Conservation (phyloP, 2,113 vertebrate species). For the Trochalopteron elliotii region DNA sequence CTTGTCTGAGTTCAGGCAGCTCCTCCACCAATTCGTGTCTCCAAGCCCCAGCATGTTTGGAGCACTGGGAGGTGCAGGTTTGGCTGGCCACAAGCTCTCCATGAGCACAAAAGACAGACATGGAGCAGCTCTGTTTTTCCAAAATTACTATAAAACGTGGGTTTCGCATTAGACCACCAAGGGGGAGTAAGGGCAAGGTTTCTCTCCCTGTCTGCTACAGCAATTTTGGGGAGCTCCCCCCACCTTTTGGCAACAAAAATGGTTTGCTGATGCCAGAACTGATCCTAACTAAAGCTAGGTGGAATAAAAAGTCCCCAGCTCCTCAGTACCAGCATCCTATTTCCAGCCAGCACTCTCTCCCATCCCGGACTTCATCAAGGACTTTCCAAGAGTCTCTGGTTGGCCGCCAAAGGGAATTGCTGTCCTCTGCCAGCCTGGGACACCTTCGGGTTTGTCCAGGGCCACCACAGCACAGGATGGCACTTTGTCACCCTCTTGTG, state of each 20-base stretch:
- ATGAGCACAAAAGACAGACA: neutral
- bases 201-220: neutral
- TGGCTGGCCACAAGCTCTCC: rapidly evolving
- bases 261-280: neutral
- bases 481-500: slow-evolving; percentile 66
- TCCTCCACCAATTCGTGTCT: neutral
- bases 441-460: neutral
- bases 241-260: neutral
- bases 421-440: neutral
- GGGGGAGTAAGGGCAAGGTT: neutral
- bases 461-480: slow-evolving; percentile 27
- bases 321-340: neutral
- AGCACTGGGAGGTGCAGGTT: neutral
- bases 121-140: neutral
- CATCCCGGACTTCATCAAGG: neutral
- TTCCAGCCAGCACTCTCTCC: neutral
- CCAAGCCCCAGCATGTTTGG: neutral
- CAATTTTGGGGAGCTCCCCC: neutral
- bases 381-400: neutral
- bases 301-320: neutral
- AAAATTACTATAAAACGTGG: neutral
- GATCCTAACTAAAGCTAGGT: neutral
- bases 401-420: neutral
- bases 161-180: slow-evolving; percentile 18
- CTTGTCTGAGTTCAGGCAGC: neutral